phyloP scores from a whole-genome alignment of 2,888 invertebrate species.

The Spodoptera picta region DNA sequence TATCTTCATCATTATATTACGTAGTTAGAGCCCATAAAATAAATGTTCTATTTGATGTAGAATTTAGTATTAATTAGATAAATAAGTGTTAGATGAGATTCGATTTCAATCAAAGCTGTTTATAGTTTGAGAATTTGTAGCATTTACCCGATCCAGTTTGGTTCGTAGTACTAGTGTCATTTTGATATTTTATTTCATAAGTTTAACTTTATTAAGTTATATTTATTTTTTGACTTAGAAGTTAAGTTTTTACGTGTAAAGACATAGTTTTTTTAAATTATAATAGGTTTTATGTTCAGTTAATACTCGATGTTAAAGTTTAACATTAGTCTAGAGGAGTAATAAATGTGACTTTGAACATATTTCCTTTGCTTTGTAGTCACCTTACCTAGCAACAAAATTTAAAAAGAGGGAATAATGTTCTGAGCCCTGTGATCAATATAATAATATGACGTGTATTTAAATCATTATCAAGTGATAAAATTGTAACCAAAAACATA shows the following conservation, averaged over 20 bases:
- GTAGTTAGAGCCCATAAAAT: conserved; percentile 71
- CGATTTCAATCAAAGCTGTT: conserved; percentile 67
- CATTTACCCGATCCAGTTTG: conserved; percentile 37
- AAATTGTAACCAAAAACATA: conserved; percentile 84
- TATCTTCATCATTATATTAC: conserved; percentile 60
- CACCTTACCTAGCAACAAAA: conserved; percentile 2
- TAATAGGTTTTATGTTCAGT: conserved; percentile 61
- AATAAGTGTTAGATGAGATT: conserved; percentile 81
- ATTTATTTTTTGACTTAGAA: conserved; percentile 30
- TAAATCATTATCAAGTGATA: conserved; percentile 74
- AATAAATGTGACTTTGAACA: conserved; percentile 86
- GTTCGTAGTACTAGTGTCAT: conserved; percentile 24
- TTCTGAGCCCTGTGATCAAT: conserved; percentile 50
- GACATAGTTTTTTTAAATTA: conserved; percentile 48
- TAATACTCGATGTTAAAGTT: conserved; percentile 59
- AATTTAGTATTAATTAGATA: conserved; percentile 72
- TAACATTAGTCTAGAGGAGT: conserved; percentile 74
- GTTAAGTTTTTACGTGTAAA: conserved; percentile 48
- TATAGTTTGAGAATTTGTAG: conserved; percentile 54
- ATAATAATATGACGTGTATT: conserved; percentile 23
- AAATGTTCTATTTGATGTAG: conserved; percentile 81
- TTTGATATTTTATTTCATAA: conserved; percentile 25
- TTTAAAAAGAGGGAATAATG: conserved; percentile 23
- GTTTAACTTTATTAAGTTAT: conserved; percentile 22
- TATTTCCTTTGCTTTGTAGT: conserved; percentile 51